A percentile compares a stretch with the other conserved stretches of the same genome.
Evolutionary conservation across 1,140 invertebrate genomes (phyloP).

Genomic region (Idris sp.): DNA sequence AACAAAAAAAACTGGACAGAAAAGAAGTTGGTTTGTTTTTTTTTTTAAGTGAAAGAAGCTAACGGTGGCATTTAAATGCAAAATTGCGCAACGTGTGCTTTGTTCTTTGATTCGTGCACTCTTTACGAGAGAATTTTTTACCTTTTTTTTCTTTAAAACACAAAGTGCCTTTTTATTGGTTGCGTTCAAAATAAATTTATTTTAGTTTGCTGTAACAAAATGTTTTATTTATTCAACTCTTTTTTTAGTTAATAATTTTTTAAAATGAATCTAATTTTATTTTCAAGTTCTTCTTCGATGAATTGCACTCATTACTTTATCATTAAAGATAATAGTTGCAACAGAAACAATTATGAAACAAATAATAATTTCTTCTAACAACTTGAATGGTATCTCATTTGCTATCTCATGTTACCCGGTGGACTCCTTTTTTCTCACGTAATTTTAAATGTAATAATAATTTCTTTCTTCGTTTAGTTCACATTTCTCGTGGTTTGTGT

Average conservation of each 20-base stretch:
- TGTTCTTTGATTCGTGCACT: conserved; percentile 14
- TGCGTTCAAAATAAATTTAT: background rate
- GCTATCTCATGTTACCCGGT: conserved; percentile 48
- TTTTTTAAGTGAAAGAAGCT: conserved; percentile 19
- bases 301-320: background rate
- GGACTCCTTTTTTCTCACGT: conserved; percentile 37
- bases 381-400: conserved; percentile 28
- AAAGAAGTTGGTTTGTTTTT: conserved; percentile 27
- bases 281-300: too few species aligned
- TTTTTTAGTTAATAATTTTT: too few species aligned
- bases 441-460: conserved; percentile 42
- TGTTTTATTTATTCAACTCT: too few species aligned
- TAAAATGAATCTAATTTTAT: background rate
- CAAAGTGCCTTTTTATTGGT: background rate
- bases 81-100: conserved; percentile 31
- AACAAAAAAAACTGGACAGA: conserved; percentile 25
- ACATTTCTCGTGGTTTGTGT: conserved; percentile 6
- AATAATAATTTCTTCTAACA: conserved; percentile 31
- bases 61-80: conserved; percentile 39
- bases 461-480: conserved; percentile 25
- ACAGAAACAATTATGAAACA: conserved; percentile 29
- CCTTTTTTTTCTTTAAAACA: too few species aligned
- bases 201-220: too few species aligned
- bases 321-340: conserved; percentile 7
- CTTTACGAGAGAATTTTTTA: conserved; percentile 4